phyloP scores from a whole-genome alignment of 2,888 invertebrate genomes.

The Trachelus stipa region DNA sequence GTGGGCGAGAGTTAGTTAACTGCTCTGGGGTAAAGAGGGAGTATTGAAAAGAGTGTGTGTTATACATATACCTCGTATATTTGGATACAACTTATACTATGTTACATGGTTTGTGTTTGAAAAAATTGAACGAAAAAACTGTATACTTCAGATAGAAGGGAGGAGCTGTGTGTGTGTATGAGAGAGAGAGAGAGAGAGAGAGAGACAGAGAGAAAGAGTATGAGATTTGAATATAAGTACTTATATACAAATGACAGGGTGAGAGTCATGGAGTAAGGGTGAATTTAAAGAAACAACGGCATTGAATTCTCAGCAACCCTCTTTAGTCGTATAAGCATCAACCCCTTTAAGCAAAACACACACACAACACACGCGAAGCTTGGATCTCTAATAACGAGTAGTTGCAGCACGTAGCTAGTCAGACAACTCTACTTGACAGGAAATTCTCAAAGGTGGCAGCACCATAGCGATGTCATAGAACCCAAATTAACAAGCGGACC shows the following conservation, averaged over 20 bases:
- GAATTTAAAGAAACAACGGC: background rate
- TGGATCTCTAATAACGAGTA: background rate
- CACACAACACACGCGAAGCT: background rate
- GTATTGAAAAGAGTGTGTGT: background rate
- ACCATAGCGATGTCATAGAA: background rate
- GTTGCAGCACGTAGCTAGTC: background rate
- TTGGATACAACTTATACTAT: background rate
- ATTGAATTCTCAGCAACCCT: background rate
- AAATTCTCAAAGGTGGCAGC: no score
- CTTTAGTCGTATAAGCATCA: background rate
- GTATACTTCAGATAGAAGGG: background rate
- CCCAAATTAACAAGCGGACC: background rate
- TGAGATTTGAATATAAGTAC: background rate
- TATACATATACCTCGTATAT: background rate
- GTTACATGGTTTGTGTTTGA: background rate
- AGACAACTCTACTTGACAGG: background rate
- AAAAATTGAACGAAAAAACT: background rate
- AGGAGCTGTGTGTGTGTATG: background rate
- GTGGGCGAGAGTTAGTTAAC: background rate
- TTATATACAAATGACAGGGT: background rate
- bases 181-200: background rate
- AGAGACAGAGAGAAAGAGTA: conserved; percentile 11
- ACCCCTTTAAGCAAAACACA: background rate
- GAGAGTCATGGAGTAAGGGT: background rate
- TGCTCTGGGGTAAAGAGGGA: background rate